These are phyloP conservation scores for Drosophila mimica DNA, from an alignment of 2,888 invertebrate species.

Conservation along the genomic window DNA sequence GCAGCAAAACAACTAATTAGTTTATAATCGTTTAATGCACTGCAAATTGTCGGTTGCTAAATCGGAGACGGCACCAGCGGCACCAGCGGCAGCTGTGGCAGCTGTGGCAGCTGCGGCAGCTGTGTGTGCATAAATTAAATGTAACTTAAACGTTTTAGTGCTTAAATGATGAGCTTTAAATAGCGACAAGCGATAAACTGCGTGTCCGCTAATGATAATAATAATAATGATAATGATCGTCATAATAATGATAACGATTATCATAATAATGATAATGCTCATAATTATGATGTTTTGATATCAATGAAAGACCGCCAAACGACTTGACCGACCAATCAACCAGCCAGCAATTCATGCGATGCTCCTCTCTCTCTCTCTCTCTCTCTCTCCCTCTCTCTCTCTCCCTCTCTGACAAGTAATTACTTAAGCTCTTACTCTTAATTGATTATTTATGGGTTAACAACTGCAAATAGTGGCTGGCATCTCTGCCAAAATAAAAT, in stretches of 20 bases:
- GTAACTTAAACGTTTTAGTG: constrained; percentile 74
- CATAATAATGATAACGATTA: constrained; percentile 24
- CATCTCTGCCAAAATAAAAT: no score
- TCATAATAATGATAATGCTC: constrained; percentile 1
- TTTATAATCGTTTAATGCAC: constrained; percentile 78
- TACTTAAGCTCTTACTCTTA: constrained; percentile 50
- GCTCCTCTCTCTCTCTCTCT: no score
- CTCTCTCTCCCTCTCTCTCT: no score
- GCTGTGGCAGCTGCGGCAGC: not conserved
- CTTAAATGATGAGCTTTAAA: constrained; percentile 64
- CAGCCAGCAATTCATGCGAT: not conserved
- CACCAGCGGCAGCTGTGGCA: not conserved
- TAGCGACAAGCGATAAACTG: constrained; percentile 59
- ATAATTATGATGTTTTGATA: not conserved
- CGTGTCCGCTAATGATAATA: constrained; percentile 29
- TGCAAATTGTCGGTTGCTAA: constrained; percentile 47
- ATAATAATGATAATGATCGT: not conserved
- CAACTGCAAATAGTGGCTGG: not conserved
- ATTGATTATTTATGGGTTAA: constrained; percentile 47
- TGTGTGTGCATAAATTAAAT: constrained; percentile 78
- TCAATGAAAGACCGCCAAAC: not conserved
- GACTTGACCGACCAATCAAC: constrained; percentile 2
- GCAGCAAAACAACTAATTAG: constrained; percentile 66
- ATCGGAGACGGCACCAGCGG: constrained; percentile 1
- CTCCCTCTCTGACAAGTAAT: not conserved